These are phyloP conservation scores for Pimpla rufipes DNA, from an alignment of 2,888 invertebrate genomes.

Conservation along the genomic window DNA sequence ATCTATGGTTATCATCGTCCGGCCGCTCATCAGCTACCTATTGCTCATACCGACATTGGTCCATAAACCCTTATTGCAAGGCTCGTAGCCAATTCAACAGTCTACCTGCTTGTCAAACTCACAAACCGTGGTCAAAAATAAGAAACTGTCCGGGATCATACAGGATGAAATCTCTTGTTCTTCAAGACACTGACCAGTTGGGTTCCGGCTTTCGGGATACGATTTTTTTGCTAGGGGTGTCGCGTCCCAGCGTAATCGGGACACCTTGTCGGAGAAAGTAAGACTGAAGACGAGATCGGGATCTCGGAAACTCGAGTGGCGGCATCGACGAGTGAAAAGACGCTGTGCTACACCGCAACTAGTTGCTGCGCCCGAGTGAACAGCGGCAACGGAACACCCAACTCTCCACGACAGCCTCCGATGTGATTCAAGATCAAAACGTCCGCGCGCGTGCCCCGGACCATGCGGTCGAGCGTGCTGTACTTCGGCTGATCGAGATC, in stretches of 20 bases:
- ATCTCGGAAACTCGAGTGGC: slow-evolving; percentile 14
- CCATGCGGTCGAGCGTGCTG: slow-evolving; percentile 18
- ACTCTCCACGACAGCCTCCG: slow-evolving; percentile 3
- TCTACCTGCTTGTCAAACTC: too few relatives aligned
- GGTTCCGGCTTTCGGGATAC: too few relatives aligned
- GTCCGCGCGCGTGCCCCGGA: slow-evolving; percentile 30
- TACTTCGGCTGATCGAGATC: slow-evolving; percentile 27
- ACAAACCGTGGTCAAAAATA: too few relatives aligned
- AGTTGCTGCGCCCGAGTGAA: slow-evolving; percentile 26
- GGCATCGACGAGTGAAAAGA: slow-evolving; percentile 11
- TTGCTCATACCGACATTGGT: too few relatives aligned
- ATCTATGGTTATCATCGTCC: too few relatives aligned
- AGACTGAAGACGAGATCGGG: not conserved
- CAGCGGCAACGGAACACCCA: slow-evolving; percentile 29
- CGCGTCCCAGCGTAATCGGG: not conserved
- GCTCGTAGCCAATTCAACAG: too few relatives aligned
- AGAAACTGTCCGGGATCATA: too few relatives aligned
- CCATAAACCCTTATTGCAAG: too few relatives aligned
- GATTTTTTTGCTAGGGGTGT: not conserved
- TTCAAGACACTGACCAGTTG: too few relatives aligned
- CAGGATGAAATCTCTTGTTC: too few relatives aligned
- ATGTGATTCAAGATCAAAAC: slow-evolving; percentile 41
- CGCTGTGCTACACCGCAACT: slow-evolving; percentile 35
- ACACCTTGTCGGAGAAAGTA: slow-evolving; percentile 1
- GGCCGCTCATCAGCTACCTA: too few relatives aligned